These are phyloP conservation scores for Trogon melanurus DNA, from an alignment of 2,113 vertebrate species.

Conservation along the genomic window DNA sequence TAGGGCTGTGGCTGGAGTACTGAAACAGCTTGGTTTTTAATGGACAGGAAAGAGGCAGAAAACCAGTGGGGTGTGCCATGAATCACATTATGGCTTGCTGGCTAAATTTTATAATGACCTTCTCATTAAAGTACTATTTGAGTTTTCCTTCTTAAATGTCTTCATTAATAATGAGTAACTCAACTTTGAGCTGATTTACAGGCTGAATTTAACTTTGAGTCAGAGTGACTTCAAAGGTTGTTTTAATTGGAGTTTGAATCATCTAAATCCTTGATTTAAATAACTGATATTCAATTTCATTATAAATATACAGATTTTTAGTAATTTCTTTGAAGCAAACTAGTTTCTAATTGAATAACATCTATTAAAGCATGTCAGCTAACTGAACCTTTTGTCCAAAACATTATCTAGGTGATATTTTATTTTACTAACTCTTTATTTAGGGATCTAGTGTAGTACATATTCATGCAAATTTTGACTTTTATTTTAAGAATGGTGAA, in stretches of 20 bases:
- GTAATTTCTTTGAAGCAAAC: neutral
- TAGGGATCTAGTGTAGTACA: neutral
- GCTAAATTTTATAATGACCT: neutral
- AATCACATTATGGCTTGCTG: neutral
- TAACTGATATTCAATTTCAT: neutral
- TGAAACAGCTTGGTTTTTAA: constrained; percentile 9
- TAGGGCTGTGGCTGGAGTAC: neutral
- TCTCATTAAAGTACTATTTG: neutral
- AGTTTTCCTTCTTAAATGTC: neutral
- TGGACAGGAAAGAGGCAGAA: neutral
- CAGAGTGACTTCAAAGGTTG: neutral
- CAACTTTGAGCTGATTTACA: neutral
- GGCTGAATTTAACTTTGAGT: neutral
- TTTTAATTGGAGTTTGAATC: neutral
- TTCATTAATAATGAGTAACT: neutral
- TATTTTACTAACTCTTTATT: neutral
- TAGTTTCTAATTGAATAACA: neutral
- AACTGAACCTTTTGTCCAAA: neutral
- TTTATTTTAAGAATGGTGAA: neutral
- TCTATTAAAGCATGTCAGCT: neutral
- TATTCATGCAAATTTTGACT: neutral
- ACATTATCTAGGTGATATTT: neutral
- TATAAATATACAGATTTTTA: neutral
- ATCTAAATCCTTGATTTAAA: neutral
- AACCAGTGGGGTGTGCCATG: neutral